Base-by-base conservation (phyloP, 2,113 vertebrate genomes). In the Vulpes lagopus region DNA sequence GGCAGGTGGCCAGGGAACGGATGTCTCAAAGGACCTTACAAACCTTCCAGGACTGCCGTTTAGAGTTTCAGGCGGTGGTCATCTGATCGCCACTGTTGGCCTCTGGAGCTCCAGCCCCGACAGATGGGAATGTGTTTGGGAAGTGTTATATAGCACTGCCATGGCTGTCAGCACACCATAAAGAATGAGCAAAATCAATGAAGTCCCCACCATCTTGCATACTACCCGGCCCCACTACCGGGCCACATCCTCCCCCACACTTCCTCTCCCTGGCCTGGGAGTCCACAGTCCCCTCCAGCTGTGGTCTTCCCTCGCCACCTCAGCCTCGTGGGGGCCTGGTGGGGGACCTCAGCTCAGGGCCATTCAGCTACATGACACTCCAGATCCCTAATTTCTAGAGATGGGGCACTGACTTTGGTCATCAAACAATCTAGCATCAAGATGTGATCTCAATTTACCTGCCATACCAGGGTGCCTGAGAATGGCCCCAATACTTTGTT, bases 181-280 rank as follows among this genome's bases (percentile, higher is more conserved):
- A 94, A 94, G 64, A 51, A 69, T 0, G 19, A 91, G 85, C 14
- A 4, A 23, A 19, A 22, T 8, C 43, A 12, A 2, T 49, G 69
- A 1, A 74, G 69, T 49, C 55, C 64, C 81, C 0, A 64, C 67
- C 27, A 59, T 60, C 67, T 49, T 59, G 17, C 74, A 67, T n/a
- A 35, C 71, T 15, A 10, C 16, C 5, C 0, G 0, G n/a, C 55
- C 22, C 67, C 14, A 15, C 64, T 2, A 0, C 7, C 0, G 2
- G 79, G 60, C 27, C 8, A 0, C 2, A 3, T 43, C 35, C 16
- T 79, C 25, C 2, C 10, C 16, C 5, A 0, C 0, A 2, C 38
- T 38, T 57, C 51, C 16, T 60, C 15, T 65, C 30, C 38, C 9
- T 5, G 11, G 12, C 53, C 43, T n/a, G 4, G 17, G 87, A 62